Evolutionary conservation across 1,140 invertebrate species (phyloP).

Genomic region (Contarinia nasturtii): DNA sequence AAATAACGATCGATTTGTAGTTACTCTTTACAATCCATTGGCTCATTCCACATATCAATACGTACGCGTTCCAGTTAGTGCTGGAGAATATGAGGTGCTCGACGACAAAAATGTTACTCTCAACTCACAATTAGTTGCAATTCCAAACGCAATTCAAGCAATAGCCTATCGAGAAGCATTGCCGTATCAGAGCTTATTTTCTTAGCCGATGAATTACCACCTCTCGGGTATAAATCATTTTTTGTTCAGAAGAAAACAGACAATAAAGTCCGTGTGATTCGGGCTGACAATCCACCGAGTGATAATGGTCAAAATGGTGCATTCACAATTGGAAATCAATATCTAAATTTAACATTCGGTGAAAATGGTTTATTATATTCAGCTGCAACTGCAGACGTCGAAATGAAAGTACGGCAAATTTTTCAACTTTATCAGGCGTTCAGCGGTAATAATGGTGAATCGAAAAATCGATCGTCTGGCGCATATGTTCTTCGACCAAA

Average conservation of each 20-base stretch:
- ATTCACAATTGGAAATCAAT: neutral
- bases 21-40: slow-evolving; percentile 67
- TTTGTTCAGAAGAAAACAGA: slow-evolving; percentile 17
- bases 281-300: too few relatives aligned
- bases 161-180: slow-evolving; percentile 37
- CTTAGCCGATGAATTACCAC: slow-evolving; percentile 31
- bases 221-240: slow-evolving; percentile 39
- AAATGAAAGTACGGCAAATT: slow-evolving; percentile 37
- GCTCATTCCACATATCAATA: slow-evolving; percentile 39
- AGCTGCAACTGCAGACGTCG: slow-evolving; percentile 26
- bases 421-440: slow-evolving; percentile 57
- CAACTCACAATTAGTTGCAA: slow-evolving; percentile 32
- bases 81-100: slow-evolving; percentile 32
- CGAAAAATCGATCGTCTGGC: slow-evolving; percentile 45
- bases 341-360: slow-evolving; percentile 26
- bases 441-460: slow-evolving; percentile 34
- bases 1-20: slow-evolving; percentile 33
- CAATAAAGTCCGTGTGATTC: too few relatives aligned
- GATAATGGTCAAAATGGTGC: neutral
- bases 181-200: slow-evolving; percentile 41
- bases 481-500: slow-evolving; percentile 76
- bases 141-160: slow-evolving; percentile 31
- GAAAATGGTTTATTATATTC: slow-evolving; percentile 33
- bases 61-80: slow-evolving; percentile 49
- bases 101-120: slow-evolving; percentile 25